Evolutionary conservation across 1,140 invertebrate genomes (phyloP).

Genomic region (Orussus abietinus): DNA sequence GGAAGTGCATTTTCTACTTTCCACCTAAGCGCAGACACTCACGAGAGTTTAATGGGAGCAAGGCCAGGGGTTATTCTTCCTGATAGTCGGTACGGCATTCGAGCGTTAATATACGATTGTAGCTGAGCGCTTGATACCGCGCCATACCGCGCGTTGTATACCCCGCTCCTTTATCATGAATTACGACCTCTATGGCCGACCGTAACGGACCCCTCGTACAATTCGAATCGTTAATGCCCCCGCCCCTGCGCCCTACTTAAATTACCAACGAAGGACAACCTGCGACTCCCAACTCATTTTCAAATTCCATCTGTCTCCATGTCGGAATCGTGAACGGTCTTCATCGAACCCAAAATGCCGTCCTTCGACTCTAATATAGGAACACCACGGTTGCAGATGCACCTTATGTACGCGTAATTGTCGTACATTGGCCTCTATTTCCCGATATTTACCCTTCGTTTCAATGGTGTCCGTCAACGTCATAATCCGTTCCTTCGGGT

Average conservation of each 20-base stretch:
- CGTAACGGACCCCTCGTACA: slow-evolving; percentile 9
- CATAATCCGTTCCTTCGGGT: no score
- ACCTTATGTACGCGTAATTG: no score
- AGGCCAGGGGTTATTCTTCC: slow-evolving; percentile 27
- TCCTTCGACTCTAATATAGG: no score
- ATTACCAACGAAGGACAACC: background rate
- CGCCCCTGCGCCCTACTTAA: background rate
- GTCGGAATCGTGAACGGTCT: no score
- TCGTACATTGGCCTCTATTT: no score
- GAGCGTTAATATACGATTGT: slow-evolving; percentile 35
- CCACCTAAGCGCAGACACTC: slow-evolving; percentile 17
- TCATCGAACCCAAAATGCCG: no score
- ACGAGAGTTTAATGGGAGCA: slow-evolving; percentile 31
- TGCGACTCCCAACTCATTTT: no score
- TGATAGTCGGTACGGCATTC: slow-evolving; percentile 19
- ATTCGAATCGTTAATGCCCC: background rate
- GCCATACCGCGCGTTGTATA: slow-evolving; percentile 17
- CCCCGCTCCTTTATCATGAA: slow-evolving; percentile 35
- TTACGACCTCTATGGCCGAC: slow-evolving; percentile 29
- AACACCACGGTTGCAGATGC: no score
- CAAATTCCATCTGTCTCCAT: no score
- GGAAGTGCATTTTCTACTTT: slow-evolving; percentile 27
- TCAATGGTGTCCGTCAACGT: no score
- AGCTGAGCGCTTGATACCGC: slow-evolving; percentile 21
- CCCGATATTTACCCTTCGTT: no score